A percentile compares a stretch with the other conserved stretches of the same genome.
Evolutionary conservation across 1,140 invertebrate species (phyloP).

Genomic region (Pantala flavescens): DNA sequence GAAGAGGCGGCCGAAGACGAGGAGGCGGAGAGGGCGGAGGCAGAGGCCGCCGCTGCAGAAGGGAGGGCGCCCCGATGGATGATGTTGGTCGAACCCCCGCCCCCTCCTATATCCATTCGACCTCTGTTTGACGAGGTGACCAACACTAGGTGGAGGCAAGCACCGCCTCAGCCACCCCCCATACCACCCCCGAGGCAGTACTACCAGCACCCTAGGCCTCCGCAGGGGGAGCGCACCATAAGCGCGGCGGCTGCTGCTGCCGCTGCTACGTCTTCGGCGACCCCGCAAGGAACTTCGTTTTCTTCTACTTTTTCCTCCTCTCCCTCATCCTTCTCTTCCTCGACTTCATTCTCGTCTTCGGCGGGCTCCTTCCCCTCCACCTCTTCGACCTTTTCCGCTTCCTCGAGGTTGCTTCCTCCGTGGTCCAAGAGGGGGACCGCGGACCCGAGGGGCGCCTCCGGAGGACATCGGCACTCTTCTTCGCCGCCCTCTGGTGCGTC

Average conservation of each 20-base stretch:
- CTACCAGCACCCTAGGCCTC: not conserved
- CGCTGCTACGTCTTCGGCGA: not conserved
- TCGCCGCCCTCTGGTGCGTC: not conserved
- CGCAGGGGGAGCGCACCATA: not conserved
- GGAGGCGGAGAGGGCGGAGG: not conserved
- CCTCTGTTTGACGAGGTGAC: not conserved
- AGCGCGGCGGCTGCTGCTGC: not conserved
- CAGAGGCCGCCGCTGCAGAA: not conserved
- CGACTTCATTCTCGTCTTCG: not conserved
- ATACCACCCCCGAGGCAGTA: not conserved
- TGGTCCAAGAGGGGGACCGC: not conserved
- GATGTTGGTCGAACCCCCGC: not conserved
- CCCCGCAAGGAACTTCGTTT: not conserved
- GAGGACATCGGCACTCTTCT: not conserved
- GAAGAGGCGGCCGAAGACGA: not conserved
- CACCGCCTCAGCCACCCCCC: not conserved
- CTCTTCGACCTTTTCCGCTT: not conserved
- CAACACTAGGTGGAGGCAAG: not conserved
- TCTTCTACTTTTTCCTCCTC: not conserved
- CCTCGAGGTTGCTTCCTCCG: not conserved
- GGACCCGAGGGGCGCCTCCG: not conserved
- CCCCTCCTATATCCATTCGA: not conserved
- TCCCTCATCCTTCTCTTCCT: not conserved
- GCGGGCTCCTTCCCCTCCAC: not conserved
- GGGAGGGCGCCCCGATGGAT: not conserved